Conservation (phyloP, 2,888 invertebrate species). For the Nephrotoma guestfalica region DNA sequence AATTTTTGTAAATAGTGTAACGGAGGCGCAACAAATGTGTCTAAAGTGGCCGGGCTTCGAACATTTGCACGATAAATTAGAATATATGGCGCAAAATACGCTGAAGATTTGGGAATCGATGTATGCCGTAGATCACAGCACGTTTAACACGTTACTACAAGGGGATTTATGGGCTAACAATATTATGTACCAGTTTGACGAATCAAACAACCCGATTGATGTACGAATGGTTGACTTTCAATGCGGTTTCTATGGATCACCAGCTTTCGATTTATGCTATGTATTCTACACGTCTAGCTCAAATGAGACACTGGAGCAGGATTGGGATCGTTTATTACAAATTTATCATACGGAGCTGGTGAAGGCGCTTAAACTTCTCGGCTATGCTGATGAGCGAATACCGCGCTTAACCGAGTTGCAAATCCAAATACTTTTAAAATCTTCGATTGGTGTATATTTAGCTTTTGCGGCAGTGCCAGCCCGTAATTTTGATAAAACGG, state of each 20-base stretch:
- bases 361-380: neutral
- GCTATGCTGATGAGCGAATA: neutral
- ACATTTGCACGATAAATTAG: no score
- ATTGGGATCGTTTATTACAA: neutral
- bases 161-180: slow-evolving; percentile 31
- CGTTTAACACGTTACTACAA: slow-evolving; percentile 18
- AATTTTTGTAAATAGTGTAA: no score
- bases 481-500: neutral
- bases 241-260: neutral
- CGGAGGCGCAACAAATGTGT: no score
- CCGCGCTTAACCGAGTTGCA: neutral
- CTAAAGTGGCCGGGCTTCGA: no score
- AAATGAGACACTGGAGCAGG: neutral
- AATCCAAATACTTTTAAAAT: neutral
- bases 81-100: no score
- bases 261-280: neutral
- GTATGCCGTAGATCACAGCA: neutral
- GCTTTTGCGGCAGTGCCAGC: neutral
- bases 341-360: neutral
- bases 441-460: neutral
- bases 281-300: neutral
- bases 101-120: neutral
- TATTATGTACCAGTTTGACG: slow-evolving; percentile 26
- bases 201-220: slow-evolving; percentile 18
- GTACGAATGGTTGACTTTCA: slow-evolving; percentile 14